phyloP scores from a whole-genome alignment of 2,888 invertebrate genomes.

The Gisinianus flammeolus region DNA sequence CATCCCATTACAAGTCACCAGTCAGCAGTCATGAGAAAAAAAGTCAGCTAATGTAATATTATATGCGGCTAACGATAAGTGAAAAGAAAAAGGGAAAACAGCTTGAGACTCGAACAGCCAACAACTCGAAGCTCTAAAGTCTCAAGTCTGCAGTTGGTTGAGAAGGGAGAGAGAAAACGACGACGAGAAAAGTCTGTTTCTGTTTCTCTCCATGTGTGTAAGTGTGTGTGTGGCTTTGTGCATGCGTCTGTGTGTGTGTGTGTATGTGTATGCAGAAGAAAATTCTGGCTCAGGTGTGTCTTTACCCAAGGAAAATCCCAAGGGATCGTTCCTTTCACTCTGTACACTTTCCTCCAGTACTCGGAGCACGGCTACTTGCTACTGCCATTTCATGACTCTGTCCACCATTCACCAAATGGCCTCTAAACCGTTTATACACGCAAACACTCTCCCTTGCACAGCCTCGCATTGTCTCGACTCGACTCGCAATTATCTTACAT shows the following conservation, averaged over 20 bases:
- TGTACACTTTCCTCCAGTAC: slow-evolving; percentile 1
- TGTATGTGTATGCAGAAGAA: background rate
- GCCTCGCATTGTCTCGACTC: background rate
- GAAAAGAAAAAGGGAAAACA: background rate
- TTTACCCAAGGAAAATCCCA: slow-evolving; percentile 44
- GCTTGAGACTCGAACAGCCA: background rate
- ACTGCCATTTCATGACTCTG: background rate
- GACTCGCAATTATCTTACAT: background rate
- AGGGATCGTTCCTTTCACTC: slow-evolving; percentile 32
- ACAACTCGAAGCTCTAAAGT: too few species aligned
- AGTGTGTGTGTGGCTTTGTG: background rate
- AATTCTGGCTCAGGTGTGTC: slow-evolving; percentile 48
- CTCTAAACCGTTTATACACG: slow-evolving; percentile 35
- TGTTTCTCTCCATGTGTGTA: background rate
- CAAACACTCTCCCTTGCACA: background rate
- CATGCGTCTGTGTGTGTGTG: background rate
- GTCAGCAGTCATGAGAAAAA: background rate
- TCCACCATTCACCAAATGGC: slow-evolving; percentile 15
- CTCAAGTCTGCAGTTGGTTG: too few species aligned
- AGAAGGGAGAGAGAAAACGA: too few species aligned
- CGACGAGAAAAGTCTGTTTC: background rate
- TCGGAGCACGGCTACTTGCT: background rate
- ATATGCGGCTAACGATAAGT: background rate
- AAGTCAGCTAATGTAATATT: background rate
- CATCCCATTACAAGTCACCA: background rate